Conservation (phyloP, 2,113 vertebrate species). For the Brachypteracias leptosomus region DNA sequence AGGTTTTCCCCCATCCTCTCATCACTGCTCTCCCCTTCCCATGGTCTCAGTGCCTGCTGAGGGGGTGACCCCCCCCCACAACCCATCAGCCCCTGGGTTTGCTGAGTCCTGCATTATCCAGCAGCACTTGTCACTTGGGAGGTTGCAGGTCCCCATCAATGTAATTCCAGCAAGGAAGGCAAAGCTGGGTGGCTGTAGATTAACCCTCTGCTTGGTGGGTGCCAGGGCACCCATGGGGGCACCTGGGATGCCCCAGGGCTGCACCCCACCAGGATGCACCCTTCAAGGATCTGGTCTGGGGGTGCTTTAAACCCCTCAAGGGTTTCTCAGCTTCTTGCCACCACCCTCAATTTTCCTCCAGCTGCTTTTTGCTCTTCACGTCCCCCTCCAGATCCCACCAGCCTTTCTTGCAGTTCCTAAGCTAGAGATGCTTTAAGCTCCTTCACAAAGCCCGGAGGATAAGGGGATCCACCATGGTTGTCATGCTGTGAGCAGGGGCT, state of each 20-base stretch:
- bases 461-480: constrained; percentile 52
- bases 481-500: not conserved
- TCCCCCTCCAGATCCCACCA: not conserved
- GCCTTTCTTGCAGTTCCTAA: not conserved
- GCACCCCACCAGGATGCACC: rapidly evolving
- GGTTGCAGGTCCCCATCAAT: not conserved
- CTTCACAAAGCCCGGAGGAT: not conserved
- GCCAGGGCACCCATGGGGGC: rapidly evolving
- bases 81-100: not conserved
- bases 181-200: not conserved
- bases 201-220: not conserved
- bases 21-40: not conserved
- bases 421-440: constrained; percentile 22
- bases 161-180: not conserved
- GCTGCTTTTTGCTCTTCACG: not conserved
- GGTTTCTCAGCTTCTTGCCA: not conserved
- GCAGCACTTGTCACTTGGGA: not conserved
- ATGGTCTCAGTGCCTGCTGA: not conserved
- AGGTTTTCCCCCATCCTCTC: not conserved
- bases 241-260: not conserved
- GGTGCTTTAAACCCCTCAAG: too few relatives aligned
- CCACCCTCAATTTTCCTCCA: not conserved
- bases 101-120: not conserved
- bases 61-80: not conserved
- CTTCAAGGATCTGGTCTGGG: too few relatives aligned